Base-by-base conservation (phyloP, 2,888 invertebrate genomes). In the Myopa tessellatipennis region DNA sequence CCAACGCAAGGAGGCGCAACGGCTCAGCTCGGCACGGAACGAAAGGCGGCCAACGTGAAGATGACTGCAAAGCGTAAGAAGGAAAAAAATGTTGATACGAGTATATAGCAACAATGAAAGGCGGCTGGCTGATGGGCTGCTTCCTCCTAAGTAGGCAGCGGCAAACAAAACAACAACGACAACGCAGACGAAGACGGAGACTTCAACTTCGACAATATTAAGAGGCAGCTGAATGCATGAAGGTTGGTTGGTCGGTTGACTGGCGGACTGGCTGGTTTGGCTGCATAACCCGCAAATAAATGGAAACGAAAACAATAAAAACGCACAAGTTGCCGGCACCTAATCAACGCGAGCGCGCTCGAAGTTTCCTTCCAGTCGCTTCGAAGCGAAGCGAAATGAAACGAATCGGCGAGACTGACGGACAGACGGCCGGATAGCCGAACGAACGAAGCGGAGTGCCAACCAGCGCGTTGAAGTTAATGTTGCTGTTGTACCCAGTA, bases 181-280 rank as follows among this genome's bases (percentile, higher is more conserved):
- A 67, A n/a, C 58, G 45, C n/a, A 36, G 60, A 38, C n/a, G 50
- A 63, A 12, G 0, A 61, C 5, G 18, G 26, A 63, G 45, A 55
- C 74, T 16, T n/a, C 52, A 12, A 45, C 61, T 12, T 61, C 67
- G 45, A n/a, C 67, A 71, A 73, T 36, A 71, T 71, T 55, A 52
- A 50, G 65, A 50, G 55, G 74, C 74, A 65, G 58, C 68, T 75
- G 69, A 18, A 69, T 16, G 52, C 52, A 75, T 45, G 16, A 75
- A 75, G 75, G 58, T 45, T 75, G 60, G 16, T 38, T 69, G 69
- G 45, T 8, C 58, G 75, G 55, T 68, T 76, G 80, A 76, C 78
- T 75, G 76, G 74, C 74, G 68, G 76, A 74, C 68, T 75, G 40
- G 52, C 61, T 73, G 79, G 73, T 72, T 34, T 77, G 76, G 67